Evolutionary conservation across 2,888 invertebrate species (phyloP).

Genomic region (Sinopyrophorus schimmeli): DNA sequence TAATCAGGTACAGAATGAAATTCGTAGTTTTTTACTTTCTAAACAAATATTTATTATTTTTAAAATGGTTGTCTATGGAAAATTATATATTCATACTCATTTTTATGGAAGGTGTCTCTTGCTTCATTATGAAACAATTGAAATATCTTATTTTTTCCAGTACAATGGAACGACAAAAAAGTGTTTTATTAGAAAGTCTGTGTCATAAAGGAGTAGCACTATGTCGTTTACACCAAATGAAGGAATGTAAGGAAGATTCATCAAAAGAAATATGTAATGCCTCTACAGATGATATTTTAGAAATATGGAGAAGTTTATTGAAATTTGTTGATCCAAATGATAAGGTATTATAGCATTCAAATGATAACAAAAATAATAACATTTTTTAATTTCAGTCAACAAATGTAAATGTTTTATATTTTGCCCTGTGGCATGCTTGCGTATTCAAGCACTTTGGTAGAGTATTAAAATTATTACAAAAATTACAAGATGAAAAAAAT

Average conservation of each 20-base stretch:
- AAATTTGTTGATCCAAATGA: conserved; percentile 83
- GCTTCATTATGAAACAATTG: too few species aligned
- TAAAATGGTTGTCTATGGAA: too few species aligned
- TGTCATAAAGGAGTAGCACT: conserved; percentile 75
- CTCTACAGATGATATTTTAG: conserved; percentile 62
- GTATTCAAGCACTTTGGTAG: conserved; percentile 80
- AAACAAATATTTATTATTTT: too few species aligned
- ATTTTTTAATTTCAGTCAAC: conserved; percentile 31
- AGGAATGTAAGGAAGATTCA: conserved; percentile 47
- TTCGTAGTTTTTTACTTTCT: too few species aligned
- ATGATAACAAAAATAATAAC: neutral
- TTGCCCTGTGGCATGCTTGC: conserved; percentile 82
- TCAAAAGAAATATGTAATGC: conserved; percentile 43
- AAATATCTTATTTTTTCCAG: conserved; percentile 33
- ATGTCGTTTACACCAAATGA: conserved; percentile 62
- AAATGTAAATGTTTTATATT: conserved; percentile 62
- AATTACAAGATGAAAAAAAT: conserved; percentile 81
- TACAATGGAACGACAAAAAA: conserved; percentile 81
- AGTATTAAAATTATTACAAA: conserved; percentile 73
- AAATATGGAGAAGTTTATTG: conserved; percentile 69
- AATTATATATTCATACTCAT: too few species aligned
- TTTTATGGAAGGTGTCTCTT: too few species aligned
- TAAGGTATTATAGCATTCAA: conserved; percentile 62
- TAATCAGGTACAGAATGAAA: too few species aligned
- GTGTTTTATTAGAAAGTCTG: conserved; percentile 77